phyloP scores from a whole-genome alignment of 2,888 invertebrate genomes.

The Drosophila mimica region DNA sequence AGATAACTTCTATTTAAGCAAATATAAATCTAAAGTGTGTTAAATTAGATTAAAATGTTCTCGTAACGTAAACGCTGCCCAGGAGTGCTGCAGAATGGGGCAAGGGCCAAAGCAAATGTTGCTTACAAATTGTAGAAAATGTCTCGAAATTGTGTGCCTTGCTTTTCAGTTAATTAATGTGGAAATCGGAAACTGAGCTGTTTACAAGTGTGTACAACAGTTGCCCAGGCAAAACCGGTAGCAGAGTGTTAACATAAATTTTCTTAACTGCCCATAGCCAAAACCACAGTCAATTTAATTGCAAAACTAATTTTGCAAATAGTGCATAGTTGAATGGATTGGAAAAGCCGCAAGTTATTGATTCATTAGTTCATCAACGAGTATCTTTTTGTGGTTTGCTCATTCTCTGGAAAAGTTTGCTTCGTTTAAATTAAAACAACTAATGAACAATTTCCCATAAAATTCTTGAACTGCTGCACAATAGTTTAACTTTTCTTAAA shows the following conservation, averaged over 20 bases:
- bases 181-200: conserved; percentile 27
- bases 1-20: conserved; percentile 81
- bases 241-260: not conserved
- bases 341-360: conserved; percentile 16
- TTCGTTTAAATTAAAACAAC: not conserved
- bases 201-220: conserved; percentile 4
- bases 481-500: not conserved
- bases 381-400: not conserved
- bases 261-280: not conserved
- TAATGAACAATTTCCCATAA: not conserved
- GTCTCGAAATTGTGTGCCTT: conserved; percentile 18
- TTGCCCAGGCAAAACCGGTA: not conserved
- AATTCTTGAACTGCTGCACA: not conserved
- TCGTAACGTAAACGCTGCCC: conserved; percentile 66
- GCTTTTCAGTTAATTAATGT: conserved; percentile 48
- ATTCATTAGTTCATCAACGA: not conserved
- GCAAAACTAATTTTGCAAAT: not conserved
- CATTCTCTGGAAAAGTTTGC: not conserved
- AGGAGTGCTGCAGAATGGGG: not conserved
- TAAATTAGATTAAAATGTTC: conserved; percentile 81
- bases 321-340: not conserved
- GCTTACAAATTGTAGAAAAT: conserved; percentile 44
- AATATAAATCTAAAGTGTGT: conserved; percentile 81
- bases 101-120: conserved; percentile 11
- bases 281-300: conserved; percentile 22